phyloP scores from a whole-genome alignment of 2,888 invertebrate genomes.

The Nomada ruficornis region DNA sequence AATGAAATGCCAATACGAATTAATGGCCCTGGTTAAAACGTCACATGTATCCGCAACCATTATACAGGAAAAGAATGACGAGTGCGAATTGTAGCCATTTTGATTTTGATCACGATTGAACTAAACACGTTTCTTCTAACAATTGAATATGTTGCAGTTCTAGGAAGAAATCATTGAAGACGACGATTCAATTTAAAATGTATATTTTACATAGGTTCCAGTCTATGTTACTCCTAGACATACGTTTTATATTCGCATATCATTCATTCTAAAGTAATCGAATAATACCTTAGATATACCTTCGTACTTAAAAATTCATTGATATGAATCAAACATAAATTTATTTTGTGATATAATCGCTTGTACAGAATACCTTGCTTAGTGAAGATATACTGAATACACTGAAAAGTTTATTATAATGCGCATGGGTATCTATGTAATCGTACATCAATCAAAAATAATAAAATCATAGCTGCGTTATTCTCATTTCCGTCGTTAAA shows the following conservation, averaged over 20 bases:
- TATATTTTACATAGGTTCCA: constrained; percentile 63
- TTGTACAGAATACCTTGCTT: constrained; percentile 77
- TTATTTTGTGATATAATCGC: constrained; percentile 78
- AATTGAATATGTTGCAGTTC: neutral
- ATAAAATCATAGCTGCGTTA: constrained; percentile 74
- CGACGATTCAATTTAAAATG: constrained; percentile 45
- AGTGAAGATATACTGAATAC: constrained; percentile 75
- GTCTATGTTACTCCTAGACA: constrained; percentile 53
- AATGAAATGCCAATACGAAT: neutral
- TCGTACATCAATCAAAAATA: constrained; percentile 78
- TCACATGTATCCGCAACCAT: neutral
- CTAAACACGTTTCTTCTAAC: neutral
- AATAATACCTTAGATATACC: constrained; percentile 26
- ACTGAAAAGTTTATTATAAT: constrained; percentile 78
- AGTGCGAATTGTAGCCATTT: neutral
- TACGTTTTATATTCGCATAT: constrained; percentile 45
- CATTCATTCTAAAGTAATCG: constrained; percentile 47
- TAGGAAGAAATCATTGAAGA: constrained; percentile 24
- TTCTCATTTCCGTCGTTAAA: constrained; percentile 65
- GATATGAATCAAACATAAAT: constrained; percentile 78
- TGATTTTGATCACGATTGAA: neutral
- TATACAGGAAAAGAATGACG: neutral
- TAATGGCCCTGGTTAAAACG: neutral
- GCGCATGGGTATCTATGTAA: constrained; percentile 75
- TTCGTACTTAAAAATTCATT: constrained; percentile 41